Percentiles rank a stretch among this genome's conserved stretches.
These are phyloP conservation scores for Netelia inedita DNA, from an alignment of 2,888 invertebrate genomes.

Conservation along the genomic window DNA sequence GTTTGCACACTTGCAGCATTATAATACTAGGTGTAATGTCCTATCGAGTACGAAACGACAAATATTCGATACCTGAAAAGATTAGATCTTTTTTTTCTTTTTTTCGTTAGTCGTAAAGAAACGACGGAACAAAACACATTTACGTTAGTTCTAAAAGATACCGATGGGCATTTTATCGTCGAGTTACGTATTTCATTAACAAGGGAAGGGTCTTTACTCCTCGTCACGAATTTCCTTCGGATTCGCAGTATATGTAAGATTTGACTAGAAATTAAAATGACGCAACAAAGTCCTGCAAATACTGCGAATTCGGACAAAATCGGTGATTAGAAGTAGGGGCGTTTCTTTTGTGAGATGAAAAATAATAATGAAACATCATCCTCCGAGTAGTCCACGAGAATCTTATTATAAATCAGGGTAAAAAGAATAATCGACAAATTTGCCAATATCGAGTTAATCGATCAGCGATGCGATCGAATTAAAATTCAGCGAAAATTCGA, in stretches of 20 bases:
- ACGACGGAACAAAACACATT: neutral
- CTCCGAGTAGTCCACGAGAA: slow-evolving; percentile 34
- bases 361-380: slow-evolving; percentile 69
- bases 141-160: neutral
- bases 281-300: too few species aligned
- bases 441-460: slow-evolving; percentile 21
- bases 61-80: neutral
- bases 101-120: neutral
- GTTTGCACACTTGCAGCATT: slow-evolving; percentile 47
- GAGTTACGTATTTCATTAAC: neutral
- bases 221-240: too few species aligned
- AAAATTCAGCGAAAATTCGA: slow-evolving; percentile 20
- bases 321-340: too few species aligned
- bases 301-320: too few species aligned
- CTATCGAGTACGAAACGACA: neutral
- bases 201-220: neutral
- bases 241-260: too few species aligned
- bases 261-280: too few species aligned
- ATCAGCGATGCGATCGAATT: slow-evolving; percentile 22
- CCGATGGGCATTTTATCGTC: neutral
- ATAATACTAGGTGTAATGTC: slow-evolving; percentile 18
- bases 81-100: too few species aligned
- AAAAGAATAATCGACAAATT: neutral
- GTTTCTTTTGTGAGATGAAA: slow-evolving; percentile 59
- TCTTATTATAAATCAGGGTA: neutral